Percentiles rank a stretch among this genome's conserved stretches.
Conservation (phyloP, 2,888 invertebrate species). For the Unio delphinus region DNA sequence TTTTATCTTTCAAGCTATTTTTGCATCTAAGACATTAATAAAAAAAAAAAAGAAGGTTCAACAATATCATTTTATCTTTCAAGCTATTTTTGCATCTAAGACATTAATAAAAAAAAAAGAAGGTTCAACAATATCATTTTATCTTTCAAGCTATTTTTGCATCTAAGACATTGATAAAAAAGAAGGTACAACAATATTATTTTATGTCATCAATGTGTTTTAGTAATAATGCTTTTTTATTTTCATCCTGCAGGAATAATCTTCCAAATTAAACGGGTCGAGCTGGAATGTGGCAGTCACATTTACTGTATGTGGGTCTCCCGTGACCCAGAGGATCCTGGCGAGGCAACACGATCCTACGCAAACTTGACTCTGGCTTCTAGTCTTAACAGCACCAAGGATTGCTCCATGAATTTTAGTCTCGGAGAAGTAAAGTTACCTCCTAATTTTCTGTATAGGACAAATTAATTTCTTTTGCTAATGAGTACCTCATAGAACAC, state of each 20-base stretch:
- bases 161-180: no score
- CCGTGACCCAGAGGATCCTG: conserved; percentile 71
- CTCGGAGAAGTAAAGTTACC: conserved; percentile 50
- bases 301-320: conserved; percentile 80
- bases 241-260: conserved; percentile 51
- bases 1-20: no score
- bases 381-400: conserved; percentile 72
- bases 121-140: no score
- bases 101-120: no score
- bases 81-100: no score
- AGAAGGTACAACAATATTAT: no score
- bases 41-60: no score
- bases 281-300: conserved; percentile 72
- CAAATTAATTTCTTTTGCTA: no score
- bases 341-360: conserved; percentile 63
- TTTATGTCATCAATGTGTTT: neutral
- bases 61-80: no score
- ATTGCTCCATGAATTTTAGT: conserved; percentile 68
- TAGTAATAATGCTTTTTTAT: conserved; percentile 1
- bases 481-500: no score
- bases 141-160: no score
- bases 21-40: no score
- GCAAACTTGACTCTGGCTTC: conserved; percentile 72
- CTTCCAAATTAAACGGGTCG: conserved; percentile 68
- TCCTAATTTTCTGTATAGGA: neutral